A percentile compares a stretch with the other conserved stretches of the same genome.
These are phyloP conservation scores for Agrilus planipennis DNA, from an alignment of 1,140 invertebrate species.

Conservation along the genomic window DNA sequence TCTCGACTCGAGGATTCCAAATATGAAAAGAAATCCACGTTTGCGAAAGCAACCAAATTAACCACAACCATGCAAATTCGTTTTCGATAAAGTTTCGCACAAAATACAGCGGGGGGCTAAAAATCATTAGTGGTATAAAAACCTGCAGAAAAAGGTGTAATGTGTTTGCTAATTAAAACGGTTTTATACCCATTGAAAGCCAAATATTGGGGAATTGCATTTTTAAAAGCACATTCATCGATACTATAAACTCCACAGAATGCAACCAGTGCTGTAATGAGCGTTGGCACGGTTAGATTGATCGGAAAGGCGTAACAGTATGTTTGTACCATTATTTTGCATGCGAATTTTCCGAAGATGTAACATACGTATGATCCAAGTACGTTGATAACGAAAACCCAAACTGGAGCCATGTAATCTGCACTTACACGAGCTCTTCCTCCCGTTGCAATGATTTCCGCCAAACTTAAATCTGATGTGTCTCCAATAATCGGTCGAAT, in stretches of 20 bases:
- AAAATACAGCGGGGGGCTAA: slow-evolving; percentile 40
- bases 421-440: slow-evolving; percentile 17
- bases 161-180: too few relatives aligned
- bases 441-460: slow-evolving; percentile 30
- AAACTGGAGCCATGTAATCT: slow-evolving; percentile 34
- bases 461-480: slow-evolving; percentile 9
- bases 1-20: slow-evolving; percentile 62
- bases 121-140: too few relatives aligned
- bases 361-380: slow-evolving; percentile 53
- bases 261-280: slow-evolving; percentile 49
- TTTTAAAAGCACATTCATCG: slow-evolving; percentile 50
- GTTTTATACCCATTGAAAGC: slow-evolving; percentile 54
- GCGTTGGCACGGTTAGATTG: slow-evolving; percentile 54
- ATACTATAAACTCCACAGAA: slow-evolving; percentile 46
- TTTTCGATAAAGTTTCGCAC: slow-evolving; percentile 42
- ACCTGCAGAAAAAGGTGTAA: too few relatives aligned
- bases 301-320: slow-evolving; percentile 72
- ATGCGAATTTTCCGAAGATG: slow-evolving; percentile 66
- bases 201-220: slow-evolving; percentile 50
- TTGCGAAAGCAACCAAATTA: slow-evolving; percentile 61
- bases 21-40: slow-evolving; percentile 72
- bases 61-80: slow-evolving; percentile 59
- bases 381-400: slow-evolving; percentile 50
- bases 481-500: slow-evolving; percentile 9
- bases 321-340: slow-evolving; percentile 71